Evolutionary conservation across 2,888 invertebrate genomes (phyloP), one percentile per base, ranked within the genome.

Genomic region (Nomada fabriciana): DNA sequence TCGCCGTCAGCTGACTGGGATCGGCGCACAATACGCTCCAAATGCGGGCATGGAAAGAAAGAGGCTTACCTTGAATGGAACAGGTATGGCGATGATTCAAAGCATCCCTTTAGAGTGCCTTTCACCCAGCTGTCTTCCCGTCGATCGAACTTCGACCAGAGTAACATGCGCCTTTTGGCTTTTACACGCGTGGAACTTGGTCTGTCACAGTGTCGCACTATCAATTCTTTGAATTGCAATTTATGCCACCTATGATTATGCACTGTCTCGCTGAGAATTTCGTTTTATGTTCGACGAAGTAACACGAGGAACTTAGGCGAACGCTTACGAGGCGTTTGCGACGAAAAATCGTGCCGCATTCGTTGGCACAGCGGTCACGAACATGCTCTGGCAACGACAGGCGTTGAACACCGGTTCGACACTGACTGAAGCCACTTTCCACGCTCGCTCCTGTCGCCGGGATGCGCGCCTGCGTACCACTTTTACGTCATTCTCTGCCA

Each of bases 161-260:
- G 70, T 84, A 87, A 88, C 88, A 88, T 88, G 84, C 88, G 84
- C 85, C 79, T 70, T 69, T 69, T 63, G 71, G 63, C 80, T 67
- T 71, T 36, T 61, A 70, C 65, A 64, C 78, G 81, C 83, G 83
- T 76, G 36, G 67, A 68, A 80, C 18, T 11, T 20, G 52, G 18
- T 11, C 20, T 13, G 23, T 67, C 11, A 23, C 59, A 23, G 23
- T 70, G 23, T 65, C 20, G 9, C 65, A 23, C 72, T 50, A 11
- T 43, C 64, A 73, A 50, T 29, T 10, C 2, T 15, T 53, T 18
- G 53, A 36, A n/a, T 53, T 20, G 20, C 57, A 57, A 9, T 15
- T 53, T 15, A n/a, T n/a, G 53, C n/a, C 20, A 53, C n/a, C 53
- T n/a, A n/a, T n/a, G 53, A n/a, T 5, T 20, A 3, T n/a, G 9